These are phyloP conservation scores for Anguilla obscura DNA, from an alignment of 2,797 vertebrate species.

Conservation along the genomic window DNA sequence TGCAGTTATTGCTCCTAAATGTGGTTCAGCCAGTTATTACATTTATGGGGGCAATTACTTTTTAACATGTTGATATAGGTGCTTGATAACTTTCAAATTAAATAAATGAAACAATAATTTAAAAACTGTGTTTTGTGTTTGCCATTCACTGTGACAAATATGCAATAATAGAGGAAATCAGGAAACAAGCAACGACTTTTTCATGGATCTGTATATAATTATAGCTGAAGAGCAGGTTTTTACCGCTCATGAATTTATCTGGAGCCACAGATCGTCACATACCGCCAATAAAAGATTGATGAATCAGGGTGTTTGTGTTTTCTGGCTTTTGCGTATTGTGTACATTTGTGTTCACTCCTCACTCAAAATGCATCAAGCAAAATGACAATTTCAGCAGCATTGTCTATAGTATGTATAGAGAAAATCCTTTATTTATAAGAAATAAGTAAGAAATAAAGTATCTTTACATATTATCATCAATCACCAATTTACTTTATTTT, in stretches of 20 bases:
- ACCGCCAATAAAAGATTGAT: not conserved
- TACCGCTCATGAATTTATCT: not conserved
- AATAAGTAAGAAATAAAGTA: not conserved
- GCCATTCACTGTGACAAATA: too few relatives aligned
- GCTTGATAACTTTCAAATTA: too few relatives aligned
- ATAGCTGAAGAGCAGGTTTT: too few relatives aligned
- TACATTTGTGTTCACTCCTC: not conserved
- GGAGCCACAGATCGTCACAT: not conserved
- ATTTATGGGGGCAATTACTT: too few relatives aligned
- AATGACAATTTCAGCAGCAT: not conserved
- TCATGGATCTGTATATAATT: too few relatives aligned
- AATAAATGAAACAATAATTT: too few relatives aligned
- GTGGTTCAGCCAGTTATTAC: too few relatives aligned
- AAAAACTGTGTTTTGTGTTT: too few relatives aligned
- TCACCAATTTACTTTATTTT: not conserved
- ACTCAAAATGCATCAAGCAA: not conserved
- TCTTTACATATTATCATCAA: not conserved
- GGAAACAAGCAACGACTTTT: too few relatives aligned
- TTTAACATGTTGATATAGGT: too few relatives aligned
- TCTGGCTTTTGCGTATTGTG: not conserved
- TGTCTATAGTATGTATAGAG: not conserved
- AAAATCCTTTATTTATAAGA: conserved; percentile 3
- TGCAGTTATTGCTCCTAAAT: too few relatives aligned
- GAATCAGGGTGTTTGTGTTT: not conserved
- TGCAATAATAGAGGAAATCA: too few relatives aligned